A percentile compares a stretch with the other conserved stretches of the same genome.
Conservation (phyloP, 1,140 invertebrate genomes). For the Aethina tumida region DNA sequence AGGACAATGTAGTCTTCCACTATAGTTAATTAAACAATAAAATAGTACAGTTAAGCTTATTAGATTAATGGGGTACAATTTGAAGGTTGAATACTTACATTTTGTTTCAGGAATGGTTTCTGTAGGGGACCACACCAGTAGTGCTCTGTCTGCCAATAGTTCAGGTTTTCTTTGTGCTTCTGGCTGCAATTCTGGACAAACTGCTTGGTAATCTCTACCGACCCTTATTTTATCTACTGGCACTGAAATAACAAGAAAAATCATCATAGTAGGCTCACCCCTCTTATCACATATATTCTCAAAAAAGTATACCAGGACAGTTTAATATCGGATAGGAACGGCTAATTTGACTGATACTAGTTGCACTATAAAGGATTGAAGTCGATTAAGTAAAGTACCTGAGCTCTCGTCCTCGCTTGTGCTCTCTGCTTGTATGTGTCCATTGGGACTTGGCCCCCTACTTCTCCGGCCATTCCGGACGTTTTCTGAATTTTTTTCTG, state of each 20-base stretch:
- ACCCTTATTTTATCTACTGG: conserved; percentile 87
- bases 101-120: conserved; percentile 76
- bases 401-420: conserved; percentile 70
- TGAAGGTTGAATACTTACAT: conserved; percentile 66
- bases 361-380: not conserved
- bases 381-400: conserved; percentile 41
- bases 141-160: conserved; percentile 67
- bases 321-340: conserved; percentile 3
- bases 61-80: too few relatives aligned
- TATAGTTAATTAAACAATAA: conserved; percentile 36
- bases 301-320: conserved; percentile 4
- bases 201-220: conserved; percentile 86
- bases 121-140: conserved; percentile 92
- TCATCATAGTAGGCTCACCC: not conserved
- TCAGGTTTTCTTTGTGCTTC: conserved; percentile 47
- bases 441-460: conserved; percentile 79
- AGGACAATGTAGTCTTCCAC: conserved; percentile 92
- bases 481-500: conserved; percentile 71
- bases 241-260: conserved; percentile 37
- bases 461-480: conserved; percentile 76
- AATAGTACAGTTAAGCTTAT: not conserved
- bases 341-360: not conserved
- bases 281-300: conserved; percentile 11
- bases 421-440: conserved; percentile 63
- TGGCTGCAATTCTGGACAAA: conserved; percentile 68